Conservation (phyloP, 2,888 invertebrate genomes). For the Tryphoninae sp. region DNA sequence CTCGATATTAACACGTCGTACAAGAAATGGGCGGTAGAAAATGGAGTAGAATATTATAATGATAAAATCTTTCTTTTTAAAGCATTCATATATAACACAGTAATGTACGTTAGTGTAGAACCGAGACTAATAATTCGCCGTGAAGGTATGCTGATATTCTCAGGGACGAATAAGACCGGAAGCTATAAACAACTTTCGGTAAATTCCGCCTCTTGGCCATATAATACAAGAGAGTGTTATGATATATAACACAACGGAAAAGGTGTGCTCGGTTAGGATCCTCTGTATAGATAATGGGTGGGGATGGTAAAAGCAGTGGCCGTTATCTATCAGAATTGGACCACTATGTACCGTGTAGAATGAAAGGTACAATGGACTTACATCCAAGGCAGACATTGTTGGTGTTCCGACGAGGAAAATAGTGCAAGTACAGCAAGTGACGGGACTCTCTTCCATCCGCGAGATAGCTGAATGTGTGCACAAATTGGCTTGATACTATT, state of each 20-base stretch:
- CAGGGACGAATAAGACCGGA: conserved; percentile 16
- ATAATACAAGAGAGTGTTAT: background rate
- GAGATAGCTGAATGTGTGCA: background rate
- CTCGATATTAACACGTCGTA: background rate
- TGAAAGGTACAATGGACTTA: conserved; percentile 29
- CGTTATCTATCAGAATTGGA: background rate
- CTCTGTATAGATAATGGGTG: background rate
- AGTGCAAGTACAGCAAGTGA: conserved; percentile 9
- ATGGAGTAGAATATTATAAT: background rate
- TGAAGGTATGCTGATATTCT: conserved; percentile 50
- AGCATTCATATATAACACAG: background rate
- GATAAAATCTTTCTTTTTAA: background rate
- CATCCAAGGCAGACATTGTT: conserved; percentile 9
- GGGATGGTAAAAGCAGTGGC: background rate
- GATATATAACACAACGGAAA: conserved; percentile 1
- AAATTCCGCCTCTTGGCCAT: background rate
- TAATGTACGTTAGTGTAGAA: background rate
- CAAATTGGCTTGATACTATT: conserved; percentile 21
- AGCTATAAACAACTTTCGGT: conserved; percentile 1
- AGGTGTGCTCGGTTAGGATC: background rate
- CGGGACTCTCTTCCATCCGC: conserved; percentile 1
- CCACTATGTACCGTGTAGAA: background rate
- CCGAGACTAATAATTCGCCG: conserved; percentile 39
- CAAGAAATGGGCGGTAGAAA: background rate
- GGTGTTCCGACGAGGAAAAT: conserved; percentile 21